Conservation (phyloP, 2,888 invertebrate genomes). For the Flabesymbios commensalis region DNA sequence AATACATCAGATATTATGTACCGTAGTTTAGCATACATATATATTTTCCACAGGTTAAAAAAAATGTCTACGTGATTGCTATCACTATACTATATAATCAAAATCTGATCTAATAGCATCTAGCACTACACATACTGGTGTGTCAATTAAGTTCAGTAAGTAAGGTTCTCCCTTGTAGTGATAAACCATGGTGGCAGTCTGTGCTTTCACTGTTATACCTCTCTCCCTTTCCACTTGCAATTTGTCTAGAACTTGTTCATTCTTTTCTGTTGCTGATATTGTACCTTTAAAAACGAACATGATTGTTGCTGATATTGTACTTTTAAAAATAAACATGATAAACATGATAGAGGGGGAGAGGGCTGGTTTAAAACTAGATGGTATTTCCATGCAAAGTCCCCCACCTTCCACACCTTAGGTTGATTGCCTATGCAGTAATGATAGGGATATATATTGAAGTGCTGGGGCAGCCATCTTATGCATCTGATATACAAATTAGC, state of each 20-base stretch:
- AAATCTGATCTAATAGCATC: no score
- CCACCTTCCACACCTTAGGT: neutral
- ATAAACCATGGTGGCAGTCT: conserved; percentile 83
- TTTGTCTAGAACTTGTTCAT: conserved; percentile 24
- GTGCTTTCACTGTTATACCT: conserved; percentile 98
- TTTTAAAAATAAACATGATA: neutral
- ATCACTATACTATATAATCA: no score
- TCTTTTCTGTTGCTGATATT: conserved; percentile 7
- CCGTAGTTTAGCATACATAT: no score
- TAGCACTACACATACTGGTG: conserved; percentile 71
- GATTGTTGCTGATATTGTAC: neutral
- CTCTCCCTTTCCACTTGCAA: conserved; percentile 86
- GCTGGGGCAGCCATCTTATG: no score
- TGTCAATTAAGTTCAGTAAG: conserved; percentile 92
- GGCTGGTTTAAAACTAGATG: neutral
- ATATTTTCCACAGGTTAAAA: no score
- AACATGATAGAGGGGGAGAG: neutral
- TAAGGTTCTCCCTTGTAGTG: conserved; percentile 70
- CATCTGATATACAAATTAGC: no score
- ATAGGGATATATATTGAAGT: no score
- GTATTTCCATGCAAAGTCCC: neutral
- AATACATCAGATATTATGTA: no score
- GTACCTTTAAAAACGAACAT: conserved; percentile 11
- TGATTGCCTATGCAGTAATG: no score
- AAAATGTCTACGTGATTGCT: no score